A percentile compares a stretch with the other conserved stretches of the same genome.
Evolutionary conservation across 1,140 invertebrate genomes (phyloP).

Genomic region (Trachymyrmex cornetzi): DNA sequence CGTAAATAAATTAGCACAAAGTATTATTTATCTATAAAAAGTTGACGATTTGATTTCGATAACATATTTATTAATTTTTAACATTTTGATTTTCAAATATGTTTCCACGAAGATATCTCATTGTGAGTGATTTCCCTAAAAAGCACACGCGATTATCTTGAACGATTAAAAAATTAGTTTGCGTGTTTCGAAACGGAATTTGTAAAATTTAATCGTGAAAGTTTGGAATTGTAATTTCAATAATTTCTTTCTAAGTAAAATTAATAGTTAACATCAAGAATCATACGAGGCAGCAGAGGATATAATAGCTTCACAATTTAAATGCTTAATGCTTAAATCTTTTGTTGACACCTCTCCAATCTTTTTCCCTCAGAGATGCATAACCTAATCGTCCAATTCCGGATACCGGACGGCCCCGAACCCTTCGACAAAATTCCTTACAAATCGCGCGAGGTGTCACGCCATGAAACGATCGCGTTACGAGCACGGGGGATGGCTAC

Average conservation of each 20-base stretch:
- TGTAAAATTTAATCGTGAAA: conserved; percentile 8
- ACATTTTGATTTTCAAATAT: not conserved
- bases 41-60: not conserved
- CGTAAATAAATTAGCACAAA: not conserved
- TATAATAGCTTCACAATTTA: not conserved
- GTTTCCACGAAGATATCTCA: not conserved
- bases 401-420: conserved; percentile 6
- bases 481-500: conserved; percentile 33
- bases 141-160: not conserved
- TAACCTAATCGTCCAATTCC: conserved; percentile 13
- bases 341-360: not conserved
- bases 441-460: conserved; percentile 74
- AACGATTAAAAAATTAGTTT: not conserved
- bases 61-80: conserved; percentile 1
- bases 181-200: not conserved
- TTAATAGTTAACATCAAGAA: not conserved
- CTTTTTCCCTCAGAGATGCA: not conserved
- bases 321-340: not conserved
- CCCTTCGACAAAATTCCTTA: conserved; percentile 62
- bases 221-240: not conserved
- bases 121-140: not conserved
- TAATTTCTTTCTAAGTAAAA: not conserved
- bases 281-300: not conserved
- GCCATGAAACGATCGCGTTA: conserved; percentile 69
- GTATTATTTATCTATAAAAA: not conserved